Conservation (phyloP, 2,888 invertebrate genomes). For the Horisme vitalbata region DNA sequence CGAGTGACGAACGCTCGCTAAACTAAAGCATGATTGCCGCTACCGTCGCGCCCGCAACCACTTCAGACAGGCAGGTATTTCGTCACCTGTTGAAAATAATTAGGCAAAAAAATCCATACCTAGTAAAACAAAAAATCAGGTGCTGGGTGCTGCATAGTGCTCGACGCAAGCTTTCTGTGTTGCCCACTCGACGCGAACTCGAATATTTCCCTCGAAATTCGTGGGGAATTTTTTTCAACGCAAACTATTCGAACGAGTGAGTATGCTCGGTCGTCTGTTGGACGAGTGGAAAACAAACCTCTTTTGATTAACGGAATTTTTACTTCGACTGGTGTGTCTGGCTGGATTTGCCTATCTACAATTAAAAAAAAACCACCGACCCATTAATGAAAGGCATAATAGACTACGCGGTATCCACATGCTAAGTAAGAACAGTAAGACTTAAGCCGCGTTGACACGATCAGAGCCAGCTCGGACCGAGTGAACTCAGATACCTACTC, state of each 20-base stretch:
- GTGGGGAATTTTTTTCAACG: conserved; percentile 55
- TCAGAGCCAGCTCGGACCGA: too few species aligned
- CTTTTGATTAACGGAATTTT: conserved; percentile 41
- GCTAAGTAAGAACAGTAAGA: too few species aligned
- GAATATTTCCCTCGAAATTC: conserved; percentile 49
- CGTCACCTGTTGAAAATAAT: conserved; percentile 84
- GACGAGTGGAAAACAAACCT: conserved; percentile 55
- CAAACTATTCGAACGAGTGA: conserved; percentile 58
- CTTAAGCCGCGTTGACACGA: too few species aligned
- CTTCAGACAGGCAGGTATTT: conserved; percentile 78
- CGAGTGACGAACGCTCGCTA: conserved; percentile 61
- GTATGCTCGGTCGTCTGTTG: conserved; percentile 53
- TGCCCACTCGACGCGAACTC: conserved; percentile 63
- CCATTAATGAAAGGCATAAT: too few species aligned
- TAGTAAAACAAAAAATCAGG: conserved; percentile 77
- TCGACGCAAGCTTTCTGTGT: conserved; percentile 67
- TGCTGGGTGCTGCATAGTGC: conserved; percentile 68
- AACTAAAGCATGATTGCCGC: conserved; percentile 62
- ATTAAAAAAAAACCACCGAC: too few species aligned
- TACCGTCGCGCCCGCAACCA: conserved; percentile 36
- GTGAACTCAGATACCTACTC: too few species aligned
- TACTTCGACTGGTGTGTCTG: conserved; percentile 17
- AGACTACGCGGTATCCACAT: too few species aligned
- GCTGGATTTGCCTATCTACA: too few species aligned
- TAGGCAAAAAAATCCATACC: conserved; percentile 79